Evolutionary conservation across 2,888 invertebrate genomes (phyloP).

Genomic region (Neelides folsomi): DNA sequence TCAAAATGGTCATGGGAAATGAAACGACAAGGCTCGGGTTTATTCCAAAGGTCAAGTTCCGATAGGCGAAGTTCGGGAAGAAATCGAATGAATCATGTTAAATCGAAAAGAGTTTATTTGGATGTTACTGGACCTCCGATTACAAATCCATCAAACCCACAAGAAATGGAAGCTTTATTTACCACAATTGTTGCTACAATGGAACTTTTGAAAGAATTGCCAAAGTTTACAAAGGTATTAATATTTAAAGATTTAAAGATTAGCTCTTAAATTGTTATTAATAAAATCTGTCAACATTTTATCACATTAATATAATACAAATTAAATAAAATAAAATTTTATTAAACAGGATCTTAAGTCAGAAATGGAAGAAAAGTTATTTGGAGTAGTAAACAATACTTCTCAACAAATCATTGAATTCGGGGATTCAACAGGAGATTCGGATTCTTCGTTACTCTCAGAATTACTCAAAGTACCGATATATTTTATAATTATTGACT

Average conservation of each 20-base stretch:
- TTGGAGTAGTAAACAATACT: slow-evolving; percentile 63
- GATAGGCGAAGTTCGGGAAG: slow-evolving; percentile 47
- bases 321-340: slow-evolving; percentile 3
- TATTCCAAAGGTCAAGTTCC: slow-evolving; percentile 44
- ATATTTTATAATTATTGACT: neutral
- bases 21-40: slow-evolving; percentile 48
- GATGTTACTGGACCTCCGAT: slow-evolving; percentile 36
- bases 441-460: slow-evolving; percentile 18
- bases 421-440: slow-evolving; percentile 35
- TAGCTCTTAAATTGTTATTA: neutral
- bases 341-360: slow-evolving; percentile 56
- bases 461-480: slow-evolving; percentile 19
- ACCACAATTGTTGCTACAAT: slow-evolving; percentile 69
- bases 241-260: slow-evolving; percentile 4
- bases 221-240: slow-evolving; percentile 67
- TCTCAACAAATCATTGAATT: slow-evolving; percentile 61
- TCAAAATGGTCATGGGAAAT: slow-evolving; percentile 46
- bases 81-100: slow-evolving; percentile 40
- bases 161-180: slow-evolving; percentile 55
- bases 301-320: slow-evolving; percentile 3
- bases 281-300: neutral
- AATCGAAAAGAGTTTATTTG: slow-evolving; percentile 45
- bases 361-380: slow-evolving; percentile 66
- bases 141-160: slow-evolving; percentile 36
- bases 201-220: slow-evolving; percentile 65